These are phyloP conservation scores for Aurelia aurita complex sp. Pacific DNA, from an alignment of 30 jellyfish, hydroid and myxozoan genomes.

Conservation along the genomic window DNA sequence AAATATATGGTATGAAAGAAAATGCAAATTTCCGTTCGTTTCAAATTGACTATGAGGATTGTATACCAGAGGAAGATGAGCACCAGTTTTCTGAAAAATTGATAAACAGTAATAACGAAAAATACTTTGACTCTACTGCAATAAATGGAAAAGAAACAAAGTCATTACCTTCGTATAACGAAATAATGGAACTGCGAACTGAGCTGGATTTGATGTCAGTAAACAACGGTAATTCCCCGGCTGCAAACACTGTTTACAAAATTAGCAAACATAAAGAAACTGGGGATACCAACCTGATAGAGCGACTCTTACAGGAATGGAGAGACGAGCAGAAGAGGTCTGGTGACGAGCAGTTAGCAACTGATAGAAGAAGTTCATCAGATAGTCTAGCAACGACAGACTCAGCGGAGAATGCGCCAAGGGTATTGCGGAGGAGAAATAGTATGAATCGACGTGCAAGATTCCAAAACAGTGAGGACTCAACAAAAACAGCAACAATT, in stretches of 20 bases:
- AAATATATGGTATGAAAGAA: not conserved
- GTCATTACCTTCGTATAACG: slow-evolving; percentile 38
- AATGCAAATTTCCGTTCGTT: not conserved
- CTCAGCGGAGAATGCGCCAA: slow-evolving; percentile 50
- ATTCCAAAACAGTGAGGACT: slow-evolving; percentile 38
- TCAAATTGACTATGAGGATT: no score
- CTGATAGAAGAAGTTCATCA: slow-evolving; percentile 30
- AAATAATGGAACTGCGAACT: slow-evolving; percentile 32
- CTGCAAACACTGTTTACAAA: not conserved
- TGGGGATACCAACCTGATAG: not conserved
- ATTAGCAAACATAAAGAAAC: not conserved
- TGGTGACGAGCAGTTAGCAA: slow-evolving; percentile 7
- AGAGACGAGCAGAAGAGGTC: slow-evolving; percentile 26
- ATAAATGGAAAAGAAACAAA: not conserved
- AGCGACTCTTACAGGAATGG: slow-evolving; percentile 33
- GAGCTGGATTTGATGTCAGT: not conserved
- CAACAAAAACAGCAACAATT: not conserved
- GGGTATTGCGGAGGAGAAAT: slow-evolving; percentile 68
- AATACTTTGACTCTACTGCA: not conserved
- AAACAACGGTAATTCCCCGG: not conserved
- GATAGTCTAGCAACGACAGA: slow-evolving; percentile 60
- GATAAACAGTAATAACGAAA: not conserved
- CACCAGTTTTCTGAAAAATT: no score
- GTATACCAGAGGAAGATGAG: no score
- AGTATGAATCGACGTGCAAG: slow-evolving; percentile 48